phyloP scores from a whole-genome alignment of 2,113 vertebrate genomes.

The Meleagris gallopavo region DNA sequence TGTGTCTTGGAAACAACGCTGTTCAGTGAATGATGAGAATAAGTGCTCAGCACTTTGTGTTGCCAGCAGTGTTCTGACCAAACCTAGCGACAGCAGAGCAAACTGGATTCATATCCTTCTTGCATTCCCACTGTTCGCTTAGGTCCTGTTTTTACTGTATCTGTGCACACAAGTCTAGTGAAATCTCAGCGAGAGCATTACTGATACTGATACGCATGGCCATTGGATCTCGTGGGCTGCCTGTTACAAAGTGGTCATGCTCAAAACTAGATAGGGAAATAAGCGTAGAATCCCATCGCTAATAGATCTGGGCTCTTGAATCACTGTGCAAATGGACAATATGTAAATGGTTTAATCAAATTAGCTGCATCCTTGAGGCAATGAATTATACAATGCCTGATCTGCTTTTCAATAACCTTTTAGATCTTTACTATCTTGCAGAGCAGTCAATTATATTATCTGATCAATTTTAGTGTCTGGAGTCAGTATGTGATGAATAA shows the following conservation, averaged over 20 bases:
- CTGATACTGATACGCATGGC: neutral
- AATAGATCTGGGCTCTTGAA: neutral
- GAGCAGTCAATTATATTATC: neutral
- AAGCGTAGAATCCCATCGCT: neutral
- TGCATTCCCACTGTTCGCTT: neutral
- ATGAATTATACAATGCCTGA: neutral
- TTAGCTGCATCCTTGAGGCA: neutral
- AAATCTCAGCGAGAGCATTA: neutral
- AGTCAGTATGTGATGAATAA: neutral
- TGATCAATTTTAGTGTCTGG: neutral
- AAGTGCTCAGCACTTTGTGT: neutral
- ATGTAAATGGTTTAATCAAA: neutral
- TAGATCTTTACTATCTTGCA: constrained; percentile 9
- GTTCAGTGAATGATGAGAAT: neutral
- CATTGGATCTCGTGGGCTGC: neutral
- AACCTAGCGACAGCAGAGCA: neutral
- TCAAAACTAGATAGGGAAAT: neutral
- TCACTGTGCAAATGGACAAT: neutral
- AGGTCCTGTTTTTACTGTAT: neutral
- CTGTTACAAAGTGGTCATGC: fast-evolving
- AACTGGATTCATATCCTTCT: neutral
- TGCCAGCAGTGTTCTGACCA: neutral
- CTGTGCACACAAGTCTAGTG: neutral
- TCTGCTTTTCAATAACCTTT: constrained; percentile 15
- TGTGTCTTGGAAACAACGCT: neutral